Evolutionary conservation across 2,797 vertebrate genomes (phyloP), one percentile per base, ranked within the genome.

Genomic region (Orientallactaga sibirica): DNA sequence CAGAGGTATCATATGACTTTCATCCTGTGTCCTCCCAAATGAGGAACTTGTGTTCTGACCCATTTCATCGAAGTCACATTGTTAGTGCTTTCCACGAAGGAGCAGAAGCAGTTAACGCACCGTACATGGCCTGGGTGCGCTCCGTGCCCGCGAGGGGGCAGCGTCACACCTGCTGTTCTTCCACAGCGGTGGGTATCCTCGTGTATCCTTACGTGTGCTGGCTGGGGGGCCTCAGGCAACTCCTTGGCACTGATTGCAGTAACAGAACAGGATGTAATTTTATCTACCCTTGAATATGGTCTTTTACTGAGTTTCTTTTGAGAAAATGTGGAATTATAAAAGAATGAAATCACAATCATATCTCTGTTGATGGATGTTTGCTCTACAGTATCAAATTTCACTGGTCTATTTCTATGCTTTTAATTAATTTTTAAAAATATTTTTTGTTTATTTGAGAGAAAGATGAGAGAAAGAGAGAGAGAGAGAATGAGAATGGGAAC

Each of bases 61-160:
- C 70, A 70, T 81, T 88, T 92, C 15, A 55, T 62, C 70, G 78
- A 58, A 70, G 33, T 67, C 19, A 77, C 11, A 1, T 29, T 16
- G 3, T 74, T 68, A 11, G 37, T 58, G 11, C 10, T 61, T 83
- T 78, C 37, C 14, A 5, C 33, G 24, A 67, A 61, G 71, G 82
- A 10, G 15, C 62, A 27, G 52, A 48, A 93, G 48, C 48, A 8
- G 90, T 48, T 82, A 24, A n/a, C 68, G 24, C 41, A 5, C 10
- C 27, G 12, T 70, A 0, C 20, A 2, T 8, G 27, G 4, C 16
- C 25, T 61, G 15, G 1, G 3, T 0, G 0, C 41, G 52, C 7
- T 2, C 27, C 29, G 18, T 16, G 52, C 10, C 52, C 37, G 29
- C 22, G 4, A 4, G 18, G 68, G 15, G 19, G 24, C 16, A 2